A percentile compares a stretch with the other conserved stretches of the same genome.
Conservation (phyloP, 2,113 vertebrate species). For the Aviceda subcristata region DNA sequence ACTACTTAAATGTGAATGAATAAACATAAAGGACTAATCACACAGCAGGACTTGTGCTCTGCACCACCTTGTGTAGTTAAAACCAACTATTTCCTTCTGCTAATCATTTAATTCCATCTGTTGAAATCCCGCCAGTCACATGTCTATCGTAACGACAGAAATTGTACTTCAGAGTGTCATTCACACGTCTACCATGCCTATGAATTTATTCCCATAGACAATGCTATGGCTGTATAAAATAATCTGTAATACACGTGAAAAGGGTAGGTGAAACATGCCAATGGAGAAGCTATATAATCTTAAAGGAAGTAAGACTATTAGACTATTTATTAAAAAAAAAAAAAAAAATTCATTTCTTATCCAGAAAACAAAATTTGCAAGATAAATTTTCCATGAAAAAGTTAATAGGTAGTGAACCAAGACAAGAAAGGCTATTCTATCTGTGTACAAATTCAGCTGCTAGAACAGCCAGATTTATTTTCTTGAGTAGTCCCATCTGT, state of each 20-base stretch:
- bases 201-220: not conserved
- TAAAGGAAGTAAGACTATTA: not conserved
- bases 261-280: not conserved
- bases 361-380: not conserved
- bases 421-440: not conserved
- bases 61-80: slow-evolving; percentile 34
- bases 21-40: slow-evolving; percentile 54
- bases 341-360: not conserved
- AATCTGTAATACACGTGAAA: not conserved
- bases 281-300: not conserved
- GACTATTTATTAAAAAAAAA: not conserved
- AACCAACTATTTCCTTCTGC: slow-evolving; percentile 18
- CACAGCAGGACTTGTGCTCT: slow-evolving; percentile 50
- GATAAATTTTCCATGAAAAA: not conserved
- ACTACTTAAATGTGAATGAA: slow-evolving; percentile 48
- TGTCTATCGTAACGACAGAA: not conserved
- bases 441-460: not conserved
- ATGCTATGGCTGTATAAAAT: not conserved
- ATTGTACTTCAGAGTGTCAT: not conserved
- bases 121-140: slow-evolving; percentile 21
- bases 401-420: not conserved
- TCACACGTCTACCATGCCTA: not conserved
- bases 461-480: not conserved
- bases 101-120: slow-evolving; percentile 64
- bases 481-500: not conserved